Base-by-base conservation (phyloP, 2,113 vertebrate genomes). In the Alosa alosa region DNA sequence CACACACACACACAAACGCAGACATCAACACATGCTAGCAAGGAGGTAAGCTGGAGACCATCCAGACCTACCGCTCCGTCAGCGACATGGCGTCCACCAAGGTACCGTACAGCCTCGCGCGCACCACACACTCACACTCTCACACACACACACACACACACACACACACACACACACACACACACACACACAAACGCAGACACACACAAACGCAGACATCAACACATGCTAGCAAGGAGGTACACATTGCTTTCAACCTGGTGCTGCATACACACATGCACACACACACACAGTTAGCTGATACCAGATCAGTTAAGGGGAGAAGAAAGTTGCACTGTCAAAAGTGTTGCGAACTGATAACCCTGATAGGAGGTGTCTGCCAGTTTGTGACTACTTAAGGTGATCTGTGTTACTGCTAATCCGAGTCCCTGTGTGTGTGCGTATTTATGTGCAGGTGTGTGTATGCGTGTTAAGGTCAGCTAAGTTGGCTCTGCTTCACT, bases 11-110 rank as follows among this genome's bases (percentile, higher is more conserved):
- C n/a, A n/a, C n/a, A n/a, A n/a, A n/a, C n/a, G n/a, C n/a, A n/a
- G n/a, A n/a, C n/a, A n/a, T n/a, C n/a, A n/a, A n/a, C n/a, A n/a
- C n/a, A n/a, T n/a, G n/a, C n/a, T n/a, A n/a, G n/a, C n/a, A n/a
- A n/a, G n/a, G n/a, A n/a, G n/a, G n/a, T n/a, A n/a, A 99, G 94
- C 96, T 99, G 91, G 97, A 99, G 94, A 98, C 97, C 88, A 98
- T 99, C 90, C 97, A 99, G 94, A 99, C 97, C 39, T 98, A 98
- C 92, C 96, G 97, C 90, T 99, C 97, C 0, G 97, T 99, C 95
- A 98, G 97, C 6, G 97, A 98, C 95, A 99, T 99, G 97, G 97
- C 97, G 88, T 99, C 97, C 44, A 98, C 97, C 92, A 98, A 99
- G 97, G 97, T 99, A 96, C 3, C 3, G 31, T 15, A 36, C 10